Percentiles rank a stretch among this genome's conserved stretches.
phyloP scores from a whole-genome alignment of 2,113 vertebrate species.

The Aptenodytes patagonicus region DNA sequence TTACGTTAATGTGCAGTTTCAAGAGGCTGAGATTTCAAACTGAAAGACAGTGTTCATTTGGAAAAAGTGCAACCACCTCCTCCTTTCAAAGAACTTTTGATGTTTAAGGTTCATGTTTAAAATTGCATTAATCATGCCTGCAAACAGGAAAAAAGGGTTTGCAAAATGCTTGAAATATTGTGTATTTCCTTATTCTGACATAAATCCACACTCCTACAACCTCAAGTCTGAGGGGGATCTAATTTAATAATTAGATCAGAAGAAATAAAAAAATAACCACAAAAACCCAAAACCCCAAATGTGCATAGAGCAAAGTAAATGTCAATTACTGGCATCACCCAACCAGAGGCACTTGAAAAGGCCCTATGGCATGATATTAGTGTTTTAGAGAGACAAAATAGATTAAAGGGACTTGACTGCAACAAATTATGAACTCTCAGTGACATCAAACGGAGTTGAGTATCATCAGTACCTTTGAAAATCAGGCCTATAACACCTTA shows the following conservation, averaged over 20 bases:
- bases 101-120: neutral
- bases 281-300: neutral
- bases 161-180: neutral
- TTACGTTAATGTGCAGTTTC: neutral
- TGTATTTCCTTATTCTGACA: neutral
- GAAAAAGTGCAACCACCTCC: neutral
- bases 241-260: neutral
- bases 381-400: neutral
- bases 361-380: neutral
- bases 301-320: neutral
- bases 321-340: neutral
- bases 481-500: neutral
- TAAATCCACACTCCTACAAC: neutral
- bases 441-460: neutral
- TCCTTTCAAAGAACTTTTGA: neutral
- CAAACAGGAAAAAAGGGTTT: neutral
- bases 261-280: neutral
- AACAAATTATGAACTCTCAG: accelerated
- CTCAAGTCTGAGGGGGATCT: neutral
- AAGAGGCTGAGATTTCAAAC: neutral
- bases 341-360: neutral
- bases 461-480: neutral
- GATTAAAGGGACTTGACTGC: neutral
- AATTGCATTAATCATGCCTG: neutral
- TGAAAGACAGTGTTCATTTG: neutral